Evolutionary conservation across 2,888 invertebrate genomes (phyloP).

Genomic region (Harpalus rubripes): DNA sequence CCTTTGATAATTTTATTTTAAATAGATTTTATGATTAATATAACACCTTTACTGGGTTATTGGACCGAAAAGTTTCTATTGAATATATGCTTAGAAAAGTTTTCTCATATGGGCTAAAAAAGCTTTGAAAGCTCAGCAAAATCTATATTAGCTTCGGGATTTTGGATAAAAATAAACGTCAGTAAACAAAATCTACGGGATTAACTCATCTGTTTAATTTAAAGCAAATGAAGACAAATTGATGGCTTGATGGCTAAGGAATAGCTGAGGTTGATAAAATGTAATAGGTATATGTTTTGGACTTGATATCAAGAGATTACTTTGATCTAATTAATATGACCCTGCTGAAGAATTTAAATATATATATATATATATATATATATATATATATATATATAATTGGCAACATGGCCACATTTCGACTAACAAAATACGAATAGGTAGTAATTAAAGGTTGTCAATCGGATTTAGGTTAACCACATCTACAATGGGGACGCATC

Average conservation of each 20-base stretch:
- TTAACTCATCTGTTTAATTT: conserved; percentile 14
- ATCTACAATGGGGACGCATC: too few relatives aligned
- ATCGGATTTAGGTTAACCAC: too few relatives aligned
- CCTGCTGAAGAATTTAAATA: too few relatives aligned
- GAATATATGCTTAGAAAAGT: conserved; percentile 32
- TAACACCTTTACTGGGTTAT: conserved; percentile 10
- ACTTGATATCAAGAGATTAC: too few relatives aligned
- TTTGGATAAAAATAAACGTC: conserved; percentile 12
- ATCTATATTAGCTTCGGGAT: background rate
- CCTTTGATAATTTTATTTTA: background rate
- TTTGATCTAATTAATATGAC: too few relatives aligned
- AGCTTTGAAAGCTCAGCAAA: conserved; percentile 22
- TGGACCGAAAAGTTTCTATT: conserved; percentile 24
- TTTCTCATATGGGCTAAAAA: conserved; percentile 29
- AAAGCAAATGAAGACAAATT: background rate
- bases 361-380: too few relatives aligned
- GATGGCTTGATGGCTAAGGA: background rate
- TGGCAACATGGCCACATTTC: too few relatives aligned
- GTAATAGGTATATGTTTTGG: too few relatives aligned
- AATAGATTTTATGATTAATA: background rate
- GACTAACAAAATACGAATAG: too few relatives aligned
- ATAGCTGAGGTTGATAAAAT: too few relatives aligned
- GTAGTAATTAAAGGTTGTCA: too few relatives aligned
- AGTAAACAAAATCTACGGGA: conserved; percentile 12
- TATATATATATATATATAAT: too few relatives aligned